Base-by-base conservation (phyloP, 2,888 invertebrate species). In the Eledona agricola region DNA sequence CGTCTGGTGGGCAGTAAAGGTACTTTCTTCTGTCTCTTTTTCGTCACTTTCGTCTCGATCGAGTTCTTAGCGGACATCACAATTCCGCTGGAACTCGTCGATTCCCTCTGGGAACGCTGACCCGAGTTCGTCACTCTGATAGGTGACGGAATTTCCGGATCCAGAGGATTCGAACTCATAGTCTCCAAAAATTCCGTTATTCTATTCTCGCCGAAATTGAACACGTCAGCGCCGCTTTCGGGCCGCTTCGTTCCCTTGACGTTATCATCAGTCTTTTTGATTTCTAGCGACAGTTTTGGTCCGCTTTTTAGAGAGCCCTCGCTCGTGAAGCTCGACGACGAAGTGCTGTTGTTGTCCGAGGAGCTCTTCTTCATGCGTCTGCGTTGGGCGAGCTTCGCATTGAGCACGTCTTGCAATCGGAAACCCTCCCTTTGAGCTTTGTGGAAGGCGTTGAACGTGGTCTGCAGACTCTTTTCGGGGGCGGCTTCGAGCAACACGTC, bases 401-500 rank as follows among this genome's bases (percentile, higher is more conserved):
- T 83, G 16, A 82, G 80, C 1, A 89, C 89, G 63, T 88, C 88
- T 72, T 87, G 81, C 47, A 90, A 76, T 28, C 87, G 78, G 72
- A 90, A 89, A n/a, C 89, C 88, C 67, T 87, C 85, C 9, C 82
- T 76, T 37, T 85, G 83, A 0, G 88, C 88, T 66, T 81, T 79
- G 61, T 85, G 82, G 75, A 87, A 88, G 25, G 88, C 87, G 65
- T 81, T 80, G 70, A 87, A 81, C 0, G 88, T 86, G 22, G 81
- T 82, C 62, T 82, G 81, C 54, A 87, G 75, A 25, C 77, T 74
- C 61, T 81, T 81, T n/a, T 82, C 79, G 0, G 79, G 73, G 16
- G 76, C 71, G 45, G 76, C 69, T 3, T 76, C 71, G 1, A 73
- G 70, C 1, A 74, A 71, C 6, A 85, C 77, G 46, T 82, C 82